Base-by-base conservation (phyloP, 2,797 vertebrate species). In the Ciconia nigra region DNA sequence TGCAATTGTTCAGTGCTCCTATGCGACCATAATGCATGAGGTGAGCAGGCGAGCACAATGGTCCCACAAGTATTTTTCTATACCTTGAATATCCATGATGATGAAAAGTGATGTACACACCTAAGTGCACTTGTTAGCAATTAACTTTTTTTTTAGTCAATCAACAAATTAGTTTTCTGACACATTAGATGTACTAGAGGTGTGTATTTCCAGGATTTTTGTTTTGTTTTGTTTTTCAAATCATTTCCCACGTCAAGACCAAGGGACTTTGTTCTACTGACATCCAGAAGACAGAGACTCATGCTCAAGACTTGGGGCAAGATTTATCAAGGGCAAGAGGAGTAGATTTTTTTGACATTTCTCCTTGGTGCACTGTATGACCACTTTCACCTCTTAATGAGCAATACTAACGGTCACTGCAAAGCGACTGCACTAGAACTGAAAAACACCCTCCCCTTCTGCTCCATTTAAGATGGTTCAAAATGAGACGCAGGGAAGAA, bases 401-500 rank as follows among this genome's bases (percentile, higher is more conserved):
- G 15, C 29, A 37, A n/a, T 7, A 16, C 26, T 16, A 26, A 35
- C 1, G 1, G 77, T n/a, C 42, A 15, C 39, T 26, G 35, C 81
- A 59, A 63, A 73, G 59, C 2, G 9, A 10, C 67, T 24, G 29
- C 49, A 12, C 55, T 58, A 35, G 41, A 70, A 35, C 35, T 26
- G 47, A 26, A 54, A 26, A 8, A 11, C 12, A 31, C 35, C 37
- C 22, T 54, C 51, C 42, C 9, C 0, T 0, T 49, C 62, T 39
- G 20, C 18, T 35, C 61, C 83, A 26, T 25, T 17, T 54, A 42
- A n/a, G 44, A 10, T 21, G n/a, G 25, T 19, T 91, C 73, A 29
- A 46, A 33, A 12, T 2, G 58, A 66, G 57, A 17, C 2, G 9
- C 2, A 20, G 8, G 7, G 35, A 59, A 71, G 28, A 5, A 47